These are phyloP conservation scores for Microcebus jonahi DNA, from an alignment of 2,113 vertebrate species.

Conservation along the genomic window DNA sequence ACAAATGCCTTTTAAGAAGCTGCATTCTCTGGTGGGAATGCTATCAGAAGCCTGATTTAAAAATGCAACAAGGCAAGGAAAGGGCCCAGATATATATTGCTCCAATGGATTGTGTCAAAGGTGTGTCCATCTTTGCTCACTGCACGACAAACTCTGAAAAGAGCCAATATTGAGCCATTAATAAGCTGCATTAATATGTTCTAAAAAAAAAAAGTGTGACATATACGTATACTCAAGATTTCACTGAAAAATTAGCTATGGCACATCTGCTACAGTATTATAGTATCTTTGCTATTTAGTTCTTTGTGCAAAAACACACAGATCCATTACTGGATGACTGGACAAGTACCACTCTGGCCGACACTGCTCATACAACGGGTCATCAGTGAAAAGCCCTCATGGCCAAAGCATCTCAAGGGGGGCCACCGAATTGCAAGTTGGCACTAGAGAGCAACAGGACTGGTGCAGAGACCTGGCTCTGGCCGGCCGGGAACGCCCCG, in stretches of 20 bases:
- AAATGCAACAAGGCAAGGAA: not conserved
- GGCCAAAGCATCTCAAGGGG: not conserved
- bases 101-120: not conserved
- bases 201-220: not conserved
- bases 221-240: not conserved
- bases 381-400: not conserved
- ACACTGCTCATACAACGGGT: not conserved
- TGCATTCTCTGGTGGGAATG: not conserved
- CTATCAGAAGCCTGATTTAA: not conserved
- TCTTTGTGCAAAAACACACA: not conserved
- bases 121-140: accelerated
- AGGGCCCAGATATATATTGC: not conserved
- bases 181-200: not conserved
- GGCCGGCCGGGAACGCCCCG: not conserved
- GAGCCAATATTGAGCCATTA: not conserved
- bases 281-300: not conserved
- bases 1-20: not conserved
- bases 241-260: not conserved
- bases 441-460: not conserved
- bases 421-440: not conserved
- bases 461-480: not conserved
- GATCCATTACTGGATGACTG: not conserved
- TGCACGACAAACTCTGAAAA: not conserved
- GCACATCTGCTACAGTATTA: not conserved
- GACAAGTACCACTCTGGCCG: not conserved